These are phyloP conservation scores for Galbula dea DNA, from an alignment of 2,113 vertebrate genomes.

Conservation along the genomic window DNA sequence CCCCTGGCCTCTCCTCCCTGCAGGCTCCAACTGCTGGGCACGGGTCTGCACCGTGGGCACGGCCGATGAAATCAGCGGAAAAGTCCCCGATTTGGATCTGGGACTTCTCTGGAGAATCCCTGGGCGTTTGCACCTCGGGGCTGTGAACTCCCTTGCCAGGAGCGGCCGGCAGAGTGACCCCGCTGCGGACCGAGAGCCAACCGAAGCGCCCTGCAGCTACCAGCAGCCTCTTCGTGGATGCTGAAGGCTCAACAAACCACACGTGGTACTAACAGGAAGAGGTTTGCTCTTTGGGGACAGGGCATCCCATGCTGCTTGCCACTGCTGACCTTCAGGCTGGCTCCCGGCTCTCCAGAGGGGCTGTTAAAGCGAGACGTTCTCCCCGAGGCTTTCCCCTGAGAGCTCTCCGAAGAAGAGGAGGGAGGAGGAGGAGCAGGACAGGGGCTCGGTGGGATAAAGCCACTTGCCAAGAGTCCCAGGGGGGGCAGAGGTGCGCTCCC, in stretches of 20 bases:
- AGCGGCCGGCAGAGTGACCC: fast-evolving
- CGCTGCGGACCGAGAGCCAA: fast-evolving
- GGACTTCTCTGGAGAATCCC: conserved; percentile 15
- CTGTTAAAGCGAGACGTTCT: background rate
- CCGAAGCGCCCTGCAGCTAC: background rate
- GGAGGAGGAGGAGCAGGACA: background rate
- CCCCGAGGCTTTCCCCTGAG: fast-evolving
- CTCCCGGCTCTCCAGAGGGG: background rate
- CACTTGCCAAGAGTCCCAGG: background rate
- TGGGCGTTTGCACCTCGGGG: background rate
- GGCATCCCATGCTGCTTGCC: background rate
- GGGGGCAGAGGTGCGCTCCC: background rate
- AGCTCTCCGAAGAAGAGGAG: background rate
- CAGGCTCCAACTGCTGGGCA: background rate
- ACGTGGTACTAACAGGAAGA: fast-evolving
- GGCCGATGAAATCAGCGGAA: background rate
- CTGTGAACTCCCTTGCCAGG: background rate
- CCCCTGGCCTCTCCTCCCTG: background rate
- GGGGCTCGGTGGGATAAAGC: background rate
- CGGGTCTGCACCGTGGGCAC: background rate
- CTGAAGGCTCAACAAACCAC: background rate
- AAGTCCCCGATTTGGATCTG: background rate
- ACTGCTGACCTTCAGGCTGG: background rate
- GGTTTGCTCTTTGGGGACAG: background rate
- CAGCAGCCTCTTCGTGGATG: background rate